Conservation (phyloP, 2,888 invertebrate species). For the Chaetogeoica ovagalla region DNA sequence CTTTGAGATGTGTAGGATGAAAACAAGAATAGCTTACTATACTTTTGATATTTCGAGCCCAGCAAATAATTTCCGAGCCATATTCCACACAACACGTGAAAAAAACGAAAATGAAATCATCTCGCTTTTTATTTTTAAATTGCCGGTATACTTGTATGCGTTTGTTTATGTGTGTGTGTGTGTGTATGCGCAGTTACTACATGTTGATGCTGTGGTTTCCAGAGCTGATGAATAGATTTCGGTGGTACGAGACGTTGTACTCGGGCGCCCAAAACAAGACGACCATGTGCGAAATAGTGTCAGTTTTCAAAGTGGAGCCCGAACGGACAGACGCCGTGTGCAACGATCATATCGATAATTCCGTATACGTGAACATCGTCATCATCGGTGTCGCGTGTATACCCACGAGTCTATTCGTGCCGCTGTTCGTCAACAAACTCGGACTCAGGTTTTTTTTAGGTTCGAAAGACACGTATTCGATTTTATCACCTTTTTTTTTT, state of each 20-base stretch:
- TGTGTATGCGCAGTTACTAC: constrained; percentile 71
- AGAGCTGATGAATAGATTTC: constrained; percentile 81
- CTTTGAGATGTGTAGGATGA: too few species aligned
- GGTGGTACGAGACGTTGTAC: constrained; percentile 70
- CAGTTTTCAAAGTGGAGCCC: constrained; percentile 60
- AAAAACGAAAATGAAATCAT: too few species aligned
- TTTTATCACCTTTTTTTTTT: too few species aligned
- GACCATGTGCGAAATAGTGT: constrained; percentile 77
- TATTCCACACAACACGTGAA: too few species aligned
- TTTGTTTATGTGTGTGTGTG: background rate
- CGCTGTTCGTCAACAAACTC: constrained; percentile 75
- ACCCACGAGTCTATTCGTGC: constrained; percentile 77
- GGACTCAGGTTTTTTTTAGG: constrained; percentile 82
- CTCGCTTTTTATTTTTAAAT: background rate
- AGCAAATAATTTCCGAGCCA: too few species aligned
- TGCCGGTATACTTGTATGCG: background rate
- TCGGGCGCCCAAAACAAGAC: constrained; percentile 66
- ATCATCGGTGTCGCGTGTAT: constrained; percentile 80
- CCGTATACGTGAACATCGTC: constrained; percentile 75
- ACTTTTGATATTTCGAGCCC: too few species aligned
- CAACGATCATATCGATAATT: constrained; percentile 62
- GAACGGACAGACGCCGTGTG: constrained; percentile 31
- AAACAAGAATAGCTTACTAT: too few species aligned
- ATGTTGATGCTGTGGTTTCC: constrained; percentile 92
- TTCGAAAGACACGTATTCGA: constrained; percentile 57